These are phyloP conservation scores for Megaustenia siamemsis DNA, from an alignment of 2,888 invertebrate genomes.

Conservation along the genomic window DNA sequence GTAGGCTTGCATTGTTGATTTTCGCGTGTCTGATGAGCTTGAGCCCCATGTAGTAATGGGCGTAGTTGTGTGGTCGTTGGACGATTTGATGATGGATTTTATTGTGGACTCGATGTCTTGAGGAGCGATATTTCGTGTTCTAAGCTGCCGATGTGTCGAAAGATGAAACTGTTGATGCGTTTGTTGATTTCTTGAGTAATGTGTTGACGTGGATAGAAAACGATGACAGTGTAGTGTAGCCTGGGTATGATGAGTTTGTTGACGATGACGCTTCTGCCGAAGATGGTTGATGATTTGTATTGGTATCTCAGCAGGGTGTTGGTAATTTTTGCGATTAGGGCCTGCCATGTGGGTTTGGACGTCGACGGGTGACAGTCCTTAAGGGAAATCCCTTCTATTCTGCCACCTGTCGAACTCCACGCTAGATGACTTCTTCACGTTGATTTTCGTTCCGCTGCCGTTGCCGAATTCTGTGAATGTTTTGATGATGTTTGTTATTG, in stretches of 20 bases:
- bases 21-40: too few relatives aligned
- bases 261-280: background rate
- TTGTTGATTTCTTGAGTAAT: background rate
- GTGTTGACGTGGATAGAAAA: background rate
- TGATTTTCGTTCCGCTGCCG: background rate
- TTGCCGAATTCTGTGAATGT: background rate
- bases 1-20: too few relatives aligned
- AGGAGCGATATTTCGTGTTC: background rate
- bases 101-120: too few relatives aligned
- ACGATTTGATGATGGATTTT: too few relatives aligned
- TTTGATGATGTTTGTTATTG: background rate
- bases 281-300: background rate
- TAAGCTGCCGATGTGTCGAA: background rate
- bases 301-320: background rate
- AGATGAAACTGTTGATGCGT: background rate
- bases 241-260: background rate
- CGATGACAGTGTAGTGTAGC: background rate
- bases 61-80: too few relatives aligned
- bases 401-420: background rate
- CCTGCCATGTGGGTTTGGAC: background rate
- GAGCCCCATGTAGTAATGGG: too few relatives aligned
- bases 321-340: background rate
- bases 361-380: background rate
- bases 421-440: background rate
- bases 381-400: background rate